Percentiles rank a stretch among this genome's conserved stretches.
Evolutionary conservation across 1,140 invertebrate species (phyloP).

Genomic region (Cotesia typhae): DNA sequence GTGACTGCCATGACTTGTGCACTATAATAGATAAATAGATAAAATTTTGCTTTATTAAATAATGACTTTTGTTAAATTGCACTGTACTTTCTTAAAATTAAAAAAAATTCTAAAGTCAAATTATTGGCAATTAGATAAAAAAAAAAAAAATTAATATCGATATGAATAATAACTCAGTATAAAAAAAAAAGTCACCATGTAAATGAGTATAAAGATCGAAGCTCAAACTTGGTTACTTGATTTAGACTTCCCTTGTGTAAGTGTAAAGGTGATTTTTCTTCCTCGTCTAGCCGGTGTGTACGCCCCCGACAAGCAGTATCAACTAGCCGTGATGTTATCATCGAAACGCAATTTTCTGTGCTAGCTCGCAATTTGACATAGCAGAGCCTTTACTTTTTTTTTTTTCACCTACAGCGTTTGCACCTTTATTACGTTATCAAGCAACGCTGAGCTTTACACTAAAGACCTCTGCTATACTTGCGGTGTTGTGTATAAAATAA

Average conservation of each 20-base stretch:
- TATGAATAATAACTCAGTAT: too few species aligned
- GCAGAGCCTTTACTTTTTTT: constrained; percentile 19
- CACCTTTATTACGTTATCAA: background rate
- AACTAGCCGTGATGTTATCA: constrained; percentile 43
- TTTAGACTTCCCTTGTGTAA: background rate
- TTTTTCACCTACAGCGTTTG: constrained; percentile 2
- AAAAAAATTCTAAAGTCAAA: too few species aligned
- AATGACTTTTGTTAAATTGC: too few species aligned
- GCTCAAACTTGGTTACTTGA: background rate
- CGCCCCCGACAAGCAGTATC: constrained; percentile 39
- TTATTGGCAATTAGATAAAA: too few species aligned
- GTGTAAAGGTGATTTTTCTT: background rate
- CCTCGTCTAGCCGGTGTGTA: constrained; percentile 18
- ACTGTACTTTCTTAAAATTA: too few species aligned
- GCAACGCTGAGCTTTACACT: background rate
- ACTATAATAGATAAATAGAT: too few species aligned
- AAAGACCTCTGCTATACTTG: background rate
- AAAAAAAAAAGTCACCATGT: background rate
- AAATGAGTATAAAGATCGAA: too few species aligned
- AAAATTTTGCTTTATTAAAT: too few species aligned
- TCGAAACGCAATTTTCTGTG: constrained; percentile 45
- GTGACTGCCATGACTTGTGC: too few species aligned
- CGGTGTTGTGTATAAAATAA: background rate
- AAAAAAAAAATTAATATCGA: too few species aligned
- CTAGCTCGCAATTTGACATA: constrained; percentile 41